Evolutionary conservation across 2,888 invertebrate genomes (phyloP), one percentile per base, ranked within the genome.

Genomic region (Horisme vitalbata): DNA sequence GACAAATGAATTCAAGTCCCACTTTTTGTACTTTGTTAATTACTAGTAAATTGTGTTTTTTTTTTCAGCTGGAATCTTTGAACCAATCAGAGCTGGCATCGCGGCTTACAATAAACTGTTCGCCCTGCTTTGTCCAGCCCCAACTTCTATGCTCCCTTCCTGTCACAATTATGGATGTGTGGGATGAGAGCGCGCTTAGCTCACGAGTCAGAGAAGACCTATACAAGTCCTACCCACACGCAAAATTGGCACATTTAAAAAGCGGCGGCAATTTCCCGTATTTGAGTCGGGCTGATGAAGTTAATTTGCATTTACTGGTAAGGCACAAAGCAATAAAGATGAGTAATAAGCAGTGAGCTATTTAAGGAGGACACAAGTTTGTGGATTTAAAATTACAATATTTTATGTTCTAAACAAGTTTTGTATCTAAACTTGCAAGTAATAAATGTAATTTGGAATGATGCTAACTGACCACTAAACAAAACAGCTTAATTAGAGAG

Each of bases 211-310:
- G 95, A 38, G 96, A 96, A 65, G 95, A 96, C 66, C 84, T 96
- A 58, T 95, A 95, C 75, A 96, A 96, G 74, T 94, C 94, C 61
- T 97, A 96, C 77, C 96, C 97, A 0, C 91, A 94, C 50, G 96
- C 96, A 0, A 96, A 95, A 81, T 76, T 96, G 52, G 97, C 96
- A 1, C 96, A 97, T 79, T 83, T 97, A 33, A 97, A 97, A 75
- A 93, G 92, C 55, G 97, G 97, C 0, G 97, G 97, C 3, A 97
- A 97, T 83, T 97, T 97, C 79, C 97, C 97, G 0, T 97, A 96
- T 72, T 88, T 97, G 50, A 96, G 97, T 75, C 91, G 96, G 66
- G 93, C 95, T 75, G 95, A 95, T 65, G 97, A 97, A 91, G 96
- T 97, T 37, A 97, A 97, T 83, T 89, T 97, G 57, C 95, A 97